These are phyloP conservation scores for Lacanobia oleracea DNA, from an alignment of 2,888 invertebrate species.

Conservation along the genomic window DNA sequence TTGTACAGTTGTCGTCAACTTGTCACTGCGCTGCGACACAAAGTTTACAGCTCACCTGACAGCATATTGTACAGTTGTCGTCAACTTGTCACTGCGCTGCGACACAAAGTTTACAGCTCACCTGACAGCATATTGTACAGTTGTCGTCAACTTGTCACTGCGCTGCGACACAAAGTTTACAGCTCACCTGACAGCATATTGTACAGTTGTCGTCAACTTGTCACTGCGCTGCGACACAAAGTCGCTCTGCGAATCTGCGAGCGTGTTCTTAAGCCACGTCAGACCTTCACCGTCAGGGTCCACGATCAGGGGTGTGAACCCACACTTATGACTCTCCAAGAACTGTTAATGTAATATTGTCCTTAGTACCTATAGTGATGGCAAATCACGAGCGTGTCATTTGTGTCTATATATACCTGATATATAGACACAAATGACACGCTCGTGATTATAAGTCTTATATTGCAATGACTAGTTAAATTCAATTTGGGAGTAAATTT, in stretches of 20 bases:
- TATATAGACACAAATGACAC: too few relatives aligned
- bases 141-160: constrained; percentile 93
- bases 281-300: constrained; percentile 97
- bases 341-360: constrained; percentile 67
- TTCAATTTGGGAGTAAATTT: neutral
- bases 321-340: constrained; percentile 81
- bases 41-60: constrained; percentile 91
- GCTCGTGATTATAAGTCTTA: too few relatives aligned
- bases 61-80: constrained; percentile 94
- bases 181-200: constrained; percentile 92
- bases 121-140: constrained; percentile 94
- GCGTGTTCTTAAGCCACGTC: constrained; percentile 94
- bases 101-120: constrained; percentile 92
- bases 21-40: constrained; percentile 94
- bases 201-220: constrained; percentile 93
- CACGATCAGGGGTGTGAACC: constrained; percentile 94
- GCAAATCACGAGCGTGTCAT: neutral
- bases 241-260: constrained; percentile 92
- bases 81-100: constrained; percentile 94
- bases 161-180: constrained; percentile 92
- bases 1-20: constrained; percentile 94
- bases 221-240: constrained; percentile 94
- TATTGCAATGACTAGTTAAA: neutral
- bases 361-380: neutral
- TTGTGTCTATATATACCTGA: neutral